Evolutionary conservation across 1,140 invertebrate genomes (phyloP).

Genomic region (Drosophila paulistorum): DNA sequence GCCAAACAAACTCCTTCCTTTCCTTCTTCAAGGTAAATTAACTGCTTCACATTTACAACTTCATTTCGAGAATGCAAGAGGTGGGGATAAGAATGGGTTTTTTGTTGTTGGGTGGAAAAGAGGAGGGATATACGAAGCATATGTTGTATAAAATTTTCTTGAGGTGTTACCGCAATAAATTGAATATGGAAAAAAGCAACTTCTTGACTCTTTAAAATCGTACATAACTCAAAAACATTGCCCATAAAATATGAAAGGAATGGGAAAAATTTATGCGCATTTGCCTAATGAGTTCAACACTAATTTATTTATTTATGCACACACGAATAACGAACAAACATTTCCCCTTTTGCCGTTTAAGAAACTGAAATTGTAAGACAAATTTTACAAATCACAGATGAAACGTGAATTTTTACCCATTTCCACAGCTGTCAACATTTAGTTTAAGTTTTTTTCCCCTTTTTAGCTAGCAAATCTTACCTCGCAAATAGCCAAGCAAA

Average conservation of each 20-base stretch:
- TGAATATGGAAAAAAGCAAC: constrained; percentile 25
- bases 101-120: not conserved
- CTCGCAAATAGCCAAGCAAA: constrained; percentile 11
- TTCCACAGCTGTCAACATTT: constrained; percentile 16
- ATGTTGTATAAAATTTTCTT: constrained; percentile 23
- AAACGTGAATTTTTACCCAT: not conserved
- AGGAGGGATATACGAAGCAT: not conserved
- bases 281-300: constrained; percentile 28
- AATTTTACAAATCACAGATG: constrained; percentile 12
- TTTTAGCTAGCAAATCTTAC: not conserved
- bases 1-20: not conserved
- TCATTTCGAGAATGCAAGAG: constrained; percentile 1
- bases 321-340: not conserved
- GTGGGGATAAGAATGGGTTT: not conserved
- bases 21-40: constrained; percentile 16
- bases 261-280: constrained; percentile 14
- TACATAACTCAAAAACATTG: constrained; percentile 24
- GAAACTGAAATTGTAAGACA: not conserved
- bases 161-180: constrained; percentile 28
- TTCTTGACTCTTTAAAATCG: constrained; percentile 22
- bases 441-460: constrained; percentile 1
- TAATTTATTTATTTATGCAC: constrained; percentile 13
- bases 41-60: constrained; percentile 27
- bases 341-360: not conserved
- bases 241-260: not conserved